A percentile compares a stretch with the other conserved stretches of the same genome.
phyloP scores from a whole-genome alignment of 1,140 invertebrate genomes.

The Drosophila bocqueti region DNA sequence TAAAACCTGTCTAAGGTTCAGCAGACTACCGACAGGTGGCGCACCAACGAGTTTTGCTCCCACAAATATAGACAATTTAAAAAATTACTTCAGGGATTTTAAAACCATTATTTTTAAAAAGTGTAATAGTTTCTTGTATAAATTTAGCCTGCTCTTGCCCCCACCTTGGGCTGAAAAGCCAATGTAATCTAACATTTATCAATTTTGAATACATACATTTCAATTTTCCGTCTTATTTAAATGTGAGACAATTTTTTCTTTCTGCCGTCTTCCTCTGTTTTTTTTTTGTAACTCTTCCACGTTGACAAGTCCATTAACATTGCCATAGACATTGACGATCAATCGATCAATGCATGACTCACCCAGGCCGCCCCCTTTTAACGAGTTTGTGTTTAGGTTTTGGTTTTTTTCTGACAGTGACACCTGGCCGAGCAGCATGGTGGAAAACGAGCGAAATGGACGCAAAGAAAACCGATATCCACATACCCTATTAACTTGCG shows the following conservation, averaged over 20 bases:
- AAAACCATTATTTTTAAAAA: too few species aligned
- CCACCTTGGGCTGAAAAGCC: too few species aligned
- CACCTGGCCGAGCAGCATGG: slow-evolving; percentile 4
- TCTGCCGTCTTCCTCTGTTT: neutral
- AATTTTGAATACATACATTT: too few species aligned
- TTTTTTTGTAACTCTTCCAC: neutral
- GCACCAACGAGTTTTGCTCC: neutral
- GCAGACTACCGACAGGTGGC: neutral
- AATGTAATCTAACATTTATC: too few species aligned
- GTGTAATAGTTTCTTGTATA: neutral
- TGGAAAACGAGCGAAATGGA: neutral
- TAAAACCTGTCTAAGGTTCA: too few species aligned
- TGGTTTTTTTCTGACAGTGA: neutral
- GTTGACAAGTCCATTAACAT: slow-evolving; percentile 40
- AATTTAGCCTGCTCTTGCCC: neutral
- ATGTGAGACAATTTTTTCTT: neutral
- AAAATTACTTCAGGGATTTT: neutral
- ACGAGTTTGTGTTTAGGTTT: neutral
- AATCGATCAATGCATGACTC: slow-evolving; percentile 21
- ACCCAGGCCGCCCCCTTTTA: slow-evolving; percentile 2
- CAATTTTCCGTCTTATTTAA: neutral
- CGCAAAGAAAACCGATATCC: slow-evolving; percentile 2
- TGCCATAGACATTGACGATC: slow-evolving; percentile 46
- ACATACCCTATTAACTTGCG: neutral
- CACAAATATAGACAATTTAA: neutral